A percentile compares a stretch with the other conserved stretches of the same genome.
Evolutionary conservation across 92 coral and sea anemone genomes (phyloP).

Genomic region (Muricea muricata): DNA sequence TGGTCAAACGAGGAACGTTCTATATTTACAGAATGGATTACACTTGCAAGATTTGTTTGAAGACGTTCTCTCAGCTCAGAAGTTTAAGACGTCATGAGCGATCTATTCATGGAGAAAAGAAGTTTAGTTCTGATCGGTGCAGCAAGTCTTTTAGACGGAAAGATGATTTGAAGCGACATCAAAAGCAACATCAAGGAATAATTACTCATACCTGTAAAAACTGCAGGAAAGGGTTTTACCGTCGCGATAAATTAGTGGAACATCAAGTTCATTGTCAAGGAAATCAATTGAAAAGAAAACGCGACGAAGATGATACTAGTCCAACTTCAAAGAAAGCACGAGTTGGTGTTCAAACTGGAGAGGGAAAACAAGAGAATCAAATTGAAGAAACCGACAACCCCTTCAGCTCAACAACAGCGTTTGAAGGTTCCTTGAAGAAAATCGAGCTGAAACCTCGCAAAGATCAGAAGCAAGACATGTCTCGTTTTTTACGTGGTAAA

Average conservation of each 20-base stretch:
- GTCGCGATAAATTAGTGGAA: constrained; percentile 21
- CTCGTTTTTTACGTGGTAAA: constrained; percentile 34
- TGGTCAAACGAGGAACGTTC: too few species aligned
- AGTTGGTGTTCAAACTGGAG: too few species aligned
- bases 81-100: constrained; percentile 14
- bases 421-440: constrained; percentile 17
- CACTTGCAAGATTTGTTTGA: background rate
- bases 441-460: constrained; percentile 37
- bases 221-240: constrained; percentile 30
- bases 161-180: constrained; percentile 24
- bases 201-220: constrained; percentile 10
- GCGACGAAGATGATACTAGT: background rate
- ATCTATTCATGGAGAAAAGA: background rate
- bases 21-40: background rate
- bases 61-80: background rate
- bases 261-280: too few species aligned
- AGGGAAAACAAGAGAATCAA: too few species aligned
- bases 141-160: constrained; percentile 4
- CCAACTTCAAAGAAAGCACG: too few species aligned
- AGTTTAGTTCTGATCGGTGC: constrained; percentile 16
- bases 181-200: background rate
- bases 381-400: constrained; percentile 14
- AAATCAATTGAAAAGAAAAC: too few species aligned
- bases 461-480: constrained; percentile 40
- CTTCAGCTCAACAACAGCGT: constrained; percentile 27